Percentiles rank a stretch among this genome's conserved stretches.
Evolutionary conservation across 1,140 invertebrate species (phyloP).

Genomic region (Eupeodes corollae): DNA sequence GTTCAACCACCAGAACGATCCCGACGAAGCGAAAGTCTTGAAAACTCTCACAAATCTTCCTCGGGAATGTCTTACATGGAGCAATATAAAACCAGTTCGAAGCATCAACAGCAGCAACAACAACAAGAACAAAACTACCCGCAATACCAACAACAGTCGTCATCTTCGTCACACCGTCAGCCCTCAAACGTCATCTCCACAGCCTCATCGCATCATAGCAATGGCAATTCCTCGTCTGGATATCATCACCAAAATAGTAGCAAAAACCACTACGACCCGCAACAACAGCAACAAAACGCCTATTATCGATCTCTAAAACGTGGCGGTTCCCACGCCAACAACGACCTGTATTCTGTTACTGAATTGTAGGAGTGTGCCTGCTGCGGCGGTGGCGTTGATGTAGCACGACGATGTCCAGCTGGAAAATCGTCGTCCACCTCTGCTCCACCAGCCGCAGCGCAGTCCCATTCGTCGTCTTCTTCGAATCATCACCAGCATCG

Average conservation of each 20-base stretch:
- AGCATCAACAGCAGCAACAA: constrained; percentile 5
- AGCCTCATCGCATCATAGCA: not conserved
- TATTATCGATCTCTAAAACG: constrained; percentile 34
- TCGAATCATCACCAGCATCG: constrained; percentile 24
- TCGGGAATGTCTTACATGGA: constrained; percentile 16
- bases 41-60: constrained; percentile 23
- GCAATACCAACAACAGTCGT: not conserved
- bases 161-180: not conserved
- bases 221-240: not conserved
- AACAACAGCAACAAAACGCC: constrained; percentile 22
- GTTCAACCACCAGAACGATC: constrained; percentile 13
- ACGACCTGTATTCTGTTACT: constrained; percentile 32
- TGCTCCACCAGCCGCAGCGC: constrained; percentile 11
- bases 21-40: constrained; percentile 25
- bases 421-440: constrained; percentile 6
- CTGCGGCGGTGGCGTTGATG: constrained; percentile 37
- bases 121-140: constrained; percentile 13
- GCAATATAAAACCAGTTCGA: constrained; percentile 13
- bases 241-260: constrained; percentile 12
- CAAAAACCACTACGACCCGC: constrained; percentile 13
- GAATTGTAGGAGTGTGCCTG: constrained; percentile 38
- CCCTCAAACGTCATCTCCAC: not conserved
- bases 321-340: constrained; percentile 18
- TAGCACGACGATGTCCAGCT: constrained; percentile 22
- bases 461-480: constrained; percentile 11